Evolutionary conservation across 2,797 vertebrate genomes (phyloP).

Genomic region (Hapalemur alaotrensis): DNA sequence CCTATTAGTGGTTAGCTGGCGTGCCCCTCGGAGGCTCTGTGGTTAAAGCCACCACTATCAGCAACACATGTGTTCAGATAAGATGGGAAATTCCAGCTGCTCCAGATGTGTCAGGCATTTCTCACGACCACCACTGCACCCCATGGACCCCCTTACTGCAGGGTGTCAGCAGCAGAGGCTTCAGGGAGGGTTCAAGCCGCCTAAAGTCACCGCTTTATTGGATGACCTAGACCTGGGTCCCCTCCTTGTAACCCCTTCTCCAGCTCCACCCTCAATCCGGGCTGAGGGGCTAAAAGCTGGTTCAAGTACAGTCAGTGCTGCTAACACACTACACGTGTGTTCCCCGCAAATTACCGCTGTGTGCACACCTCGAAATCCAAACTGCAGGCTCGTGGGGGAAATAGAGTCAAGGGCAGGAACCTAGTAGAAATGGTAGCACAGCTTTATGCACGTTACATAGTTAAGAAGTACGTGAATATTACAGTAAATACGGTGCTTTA

Average conservation of each 20-base stretch:
- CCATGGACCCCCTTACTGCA: background rate
- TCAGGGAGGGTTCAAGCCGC: background rate
- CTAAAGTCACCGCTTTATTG: background rate
- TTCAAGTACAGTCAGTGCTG: background rate
- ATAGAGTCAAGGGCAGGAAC: background rate
- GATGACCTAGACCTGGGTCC: background rate
- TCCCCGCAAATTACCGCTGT: rapidly evolving
- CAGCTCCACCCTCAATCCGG: background rate
- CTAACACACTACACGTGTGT: background rate
- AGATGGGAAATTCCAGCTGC: background rate
- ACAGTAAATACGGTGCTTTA: too few relatives aligned
- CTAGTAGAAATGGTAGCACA: background rate
- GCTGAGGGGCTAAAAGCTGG: background rate
- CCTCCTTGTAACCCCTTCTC: background rate
- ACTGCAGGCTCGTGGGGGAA: background rate
- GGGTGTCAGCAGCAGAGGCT: background rate
- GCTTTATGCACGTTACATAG: background rate
- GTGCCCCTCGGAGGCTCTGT: background rate
- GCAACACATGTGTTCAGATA: background rate
- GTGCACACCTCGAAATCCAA: too few relatives aligned
- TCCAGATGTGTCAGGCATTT: background rate
- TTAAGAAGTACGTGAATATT: background rate
- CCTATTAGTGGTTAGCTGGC: too few relatives aligned
- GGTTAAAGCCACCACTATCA: background rate
- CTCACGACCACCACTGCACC: background rate